Evolutionary conservation across 2,113 vertebrate species (phyloP), one percentile per base, ranked within the genome.

Genomic region (Corythornis cristatus): DNA sequence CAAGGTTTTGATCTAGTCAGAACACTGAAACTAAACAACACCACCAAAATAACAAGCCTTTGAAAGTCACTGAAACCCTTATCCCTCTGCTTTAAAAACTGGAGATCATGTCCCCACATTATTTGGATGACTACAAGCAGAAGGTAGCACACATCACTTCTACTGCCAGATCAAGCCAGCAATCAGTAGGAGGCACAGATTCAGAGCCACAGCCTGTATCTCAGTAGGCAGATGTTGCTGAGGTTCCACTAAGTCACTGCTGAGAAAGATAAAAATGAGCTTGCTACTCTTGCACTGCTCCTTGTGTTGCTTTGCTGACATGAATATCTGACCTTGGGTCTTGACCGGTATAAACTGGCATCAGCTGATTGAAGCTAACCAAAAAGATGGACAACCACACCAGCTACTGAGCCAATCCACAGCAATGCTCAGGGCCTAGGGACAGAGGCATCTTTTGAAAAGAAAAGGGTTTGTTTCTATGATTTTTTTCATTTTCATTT

Each of bases 401-500:
- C 48, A 70, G 29, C 28, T 64, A 16, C 28, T 22, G n/a, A 85
- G 10, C 14, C 0, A 2, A 31, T 13, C 46, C 46, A 64, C 29
- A 12, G 54, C 0, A 1, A 28, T 5, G 43, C 26, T 57, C 15
- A 26, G 28, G 29, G 42, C 85, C 4, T 6, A 3, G 6, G 33
- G 51, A 71, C 42, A 37, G 35, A 79, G n/a, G 26, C 56, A 74
- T 20, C 51, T 80, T 56, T 42, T 5, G 45, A 77, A 93, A 35
- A 1, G 3, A 46, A 56, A 78, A 82, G 26, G 14, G 16, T 85
- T 88, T 74, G 37, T 82, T 83, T 64, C 79, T 40, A 31, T 60
- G 83, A 71, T 83, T 87, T 62, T 14, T 76, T 94, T 70, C 68
- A 26, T 91, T 80, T 74, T 82, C 54, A 62, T 85, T 91, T 89